Percentiles rank a stretch among this genome's conserved stretches.
Evolutionary conservation across 1,140 invertebrate species (phyloP).

Genomic region (Aphidius gifuensis): DNA sequence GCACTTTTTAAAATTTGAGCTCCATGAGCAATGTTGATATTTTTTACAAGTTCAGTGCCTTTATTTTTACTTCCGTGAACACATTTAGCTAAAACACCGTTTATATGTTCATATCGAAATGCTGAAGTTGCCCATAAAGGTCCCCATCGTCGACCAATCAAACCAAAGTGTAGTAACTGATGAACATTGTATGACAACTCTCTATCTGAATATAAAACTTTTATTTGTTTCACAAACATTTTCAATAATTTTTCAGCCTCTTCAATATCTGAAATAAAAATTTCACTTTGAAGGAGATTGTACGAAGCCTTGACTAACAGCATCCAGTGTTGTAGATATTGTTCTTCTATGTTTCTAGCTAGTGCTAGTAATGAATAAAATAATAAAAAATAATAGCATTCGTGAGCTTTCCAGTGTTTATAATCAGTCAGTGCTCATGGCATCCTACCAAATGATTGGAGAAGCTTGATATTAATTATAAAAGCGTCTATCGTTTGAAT

Average conservation of each 20-base stretch:
- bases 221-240: too few species aligned
- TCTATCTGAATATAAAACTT: too few species aligned
- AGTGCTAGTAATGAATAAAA: slow-evolving; percentile 29
- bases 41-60: slow-evolving; percentile 30
- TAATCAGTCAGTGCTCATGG: slow-evolving; percentile 18
- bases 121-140: too few species aligned
- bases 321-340: slow-evolving; percentile 34
- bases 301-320: slow-evolving; percentile 25
- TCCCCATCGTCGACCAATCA: too few species aligned
- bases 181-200: too few species aligned
- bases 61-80: slow-evolving; percentile 29
- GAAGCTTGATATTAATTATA: slow-evolving; percentile 27
- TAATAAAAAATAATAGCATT: slow-evolving; percentile 28
- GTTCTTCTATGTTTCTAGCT: slow-evolving; percentile 22
- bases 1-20: slow-evolving; percentile 23
- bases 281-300: slow-evolving; percentile 26
- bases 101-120: too few species aligned
- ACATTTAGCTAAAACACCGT: slow-evolving; percentile 27
- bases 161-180: too few species aligned
- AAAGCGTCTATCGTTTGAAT: slow-evolving; percentile 18
- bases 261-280: too few species aligned
- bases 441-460: slow-evolving; percentile 24
- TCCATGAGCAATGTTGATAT: slow-evolving; percentile 24
- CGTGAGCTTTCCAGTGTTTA: slow-evolving; percentile 29
- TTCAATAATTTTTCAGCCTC: too few species aligned